A percentile compares a stretch with the other conserved stretches of the same genome.
These are phyloP conservation scores for Pantherophis guttatus DNA, from an alignment of 2,113 vertebrate species.

Conservation along the genomic window DNA sequence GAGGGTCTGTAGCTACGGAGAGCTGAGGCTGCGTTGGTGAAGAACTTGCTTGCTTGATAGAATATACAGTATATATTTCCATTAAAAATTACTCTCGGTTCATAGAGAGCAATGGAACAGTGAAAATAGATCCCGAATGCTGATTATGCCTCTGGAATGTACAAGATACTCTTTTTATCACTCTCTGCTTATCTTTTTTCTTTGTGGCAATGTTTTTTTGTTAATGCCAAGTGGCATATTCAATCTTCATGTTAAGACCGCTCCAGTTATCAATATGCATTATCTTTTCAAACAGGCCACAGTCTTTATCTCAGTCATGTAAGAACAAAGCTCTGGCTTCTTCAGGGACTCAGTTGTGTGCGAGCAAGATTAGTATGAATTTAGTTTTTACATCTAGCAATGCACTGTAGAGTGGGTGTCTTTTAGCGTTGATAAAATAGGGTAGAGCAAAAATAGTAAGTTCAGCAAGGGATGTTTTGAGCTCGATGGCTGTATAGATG, in stretches of 20 bases:
- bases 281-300: neutral
- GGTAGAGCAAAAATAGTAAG: neutral
- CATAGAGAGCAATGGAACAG: neutral
- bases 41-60: neutral
- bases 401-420: neutral
- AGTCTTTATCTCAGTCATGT: neutral
- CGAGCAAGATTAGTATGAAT: neutral
- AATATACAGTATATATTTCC: neutral
- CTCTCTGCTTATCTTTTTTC: neutral
- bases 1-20: neutral
- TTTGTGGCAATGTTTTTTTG: neutral
- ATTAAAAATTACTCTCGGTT: neutral
- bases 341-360: neutral
- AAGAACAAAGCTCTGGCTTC: neutral
- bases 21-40: neutral
- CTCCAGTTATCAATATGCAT: no score
- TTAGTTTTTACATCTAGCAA: neutral
- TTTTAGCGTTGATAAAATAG: neutral
- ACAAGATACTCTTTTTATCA: neutral
- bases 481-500: neutral
- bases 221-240: neutral
- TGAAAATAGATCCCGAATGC: neutral
- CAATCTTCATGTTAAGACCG: neutral
- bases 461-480: neutral
- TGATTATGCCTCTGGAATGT: neutral